Base-by-base conservation (phyloP, 2,113 vertebrate species). In the Coracopsis vasa region DNA sequence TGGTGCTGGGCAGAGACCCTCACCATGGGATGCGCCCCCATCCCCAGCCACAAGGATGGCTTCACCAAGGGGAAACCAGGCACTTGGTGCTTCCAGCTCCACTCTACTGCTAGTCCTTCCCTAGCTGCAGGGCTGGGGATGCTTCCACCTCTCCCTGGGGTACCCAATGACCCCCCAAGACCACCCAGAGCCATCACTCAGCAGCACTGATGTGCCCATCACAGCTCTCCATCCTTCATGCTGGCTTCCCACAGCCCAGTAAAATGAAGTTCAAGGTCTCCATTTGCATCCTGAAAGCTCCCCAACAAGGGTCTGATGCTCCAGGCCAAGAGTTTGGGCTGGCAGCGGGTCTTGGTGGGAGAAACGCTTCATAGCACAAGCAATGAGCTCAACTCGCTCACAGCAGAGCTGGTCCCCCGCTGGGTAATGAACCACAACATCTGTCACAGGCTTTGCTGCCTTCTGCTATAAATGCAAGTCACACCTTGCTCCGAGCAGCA, bases 391-490 rank as follows among this genome's bases (percentile, higher is more conserved):
- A 4, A 8, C 35, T 10, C 35, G 14, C 25, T 27, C 19, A 1
- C 66, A 37, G 45, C 51, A 74, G 87, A 71, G 87, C 84, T 25
- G 47, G 20, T 51, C 16, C 42, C 83, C 44, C 10, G 4, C 25
- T 2, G 0, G 0, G 6, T 11, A 24, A 24, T 1, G 47, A 93
- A 29, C 35, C 11, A 0, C 72, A 54, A 21, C 61, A n/a, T 9
- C 77, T 74, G 23, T 6, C 65, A 48, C n/a, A n/a, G 58, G 6
- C 64, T 35, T 24, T 21, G 45, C 89, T 77, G 80, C 83, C 35
- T 87, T n/a, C 56, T 87, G 56, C 88, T 73, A 37, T 5, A 17
- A 58, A 2, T 8, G 25, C 15, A 4, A 37, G 14, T 2, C 2
- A 1, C 53, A 17, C 82, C 74, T 80, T 64, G 82, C 65, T 82